A percentile compares a stretch with the other conserved stretches of the same genome.
Evolutionary conservation across 2,888 invertebrate genomes (phyloP).

Genomic region (Leucozona laternaria): DNA sequence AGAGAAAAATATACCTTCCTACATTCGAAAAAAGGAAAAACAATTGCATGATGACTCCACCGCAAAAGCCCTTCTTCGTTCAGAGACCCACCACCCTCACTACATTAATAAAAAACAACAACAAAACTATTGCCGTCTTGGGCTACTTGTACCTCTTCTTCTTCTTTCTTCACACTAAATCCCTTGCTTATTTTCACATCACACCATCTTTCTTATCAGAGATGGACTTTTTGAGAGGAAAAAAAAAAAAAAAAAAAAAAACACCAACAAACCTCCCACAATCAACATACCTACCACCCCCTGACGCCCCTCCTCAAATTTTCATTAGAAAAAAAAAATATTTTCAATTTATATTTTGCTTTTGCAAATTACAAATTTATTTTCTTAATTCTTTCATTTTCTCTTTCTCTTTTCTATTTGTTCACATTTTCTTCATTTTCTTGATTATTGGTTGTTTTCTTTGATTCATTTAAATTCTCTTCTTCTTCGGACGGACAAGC

Average conservation of each 20-base stretch:
- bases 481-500: slow-evolving; percentile 44
- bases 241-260: background rate
- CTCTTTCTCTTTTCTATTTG: slow-evolving; percentile 62
- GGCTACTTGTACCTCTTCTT: slow-evolving; percentile 32
- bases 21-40: slow-evolving; percentile 12
- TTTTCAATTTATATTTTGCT: slow-evolving; percentile 73
- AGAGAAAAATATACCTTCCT: slow-evolving; percentile 19
- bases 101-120: background rate
- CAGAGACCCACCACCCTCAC: slow-evolving; percentile 48
- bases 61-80: slow-evolving; percentile 63
- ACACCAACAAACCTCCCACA: slow-evolving; percentile 58
- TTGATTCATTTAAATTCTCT: slow-evolving; percentile 27
- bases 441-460: slow-evolving; percentile 54
- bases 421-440: slow-evolving; percentile 55
- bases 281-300: background rate
- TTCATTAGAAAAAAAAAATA: slow-evolving; percentile 7
- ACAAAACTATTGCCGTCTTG: slow-evolving; percentile 18
- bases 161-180: slow-evolving; percentile 51
- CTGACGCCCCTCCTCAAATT: slow-evolving; percentile 14
- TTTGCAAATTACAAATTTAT: slow-evolving; percentile 74
- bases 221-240: slow-evolving; percentile 45
- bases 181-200: slow-evolving; percentile 62
- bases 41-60: slow-evolving; percentile 70
- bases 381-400: slow-evolving; percentile 64
- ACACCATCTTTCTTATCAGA: slow-evolving; percentile 61